Conservation (phyloP, 2,113 vertebrate species). For the Pionites leucogaster region DNA sequence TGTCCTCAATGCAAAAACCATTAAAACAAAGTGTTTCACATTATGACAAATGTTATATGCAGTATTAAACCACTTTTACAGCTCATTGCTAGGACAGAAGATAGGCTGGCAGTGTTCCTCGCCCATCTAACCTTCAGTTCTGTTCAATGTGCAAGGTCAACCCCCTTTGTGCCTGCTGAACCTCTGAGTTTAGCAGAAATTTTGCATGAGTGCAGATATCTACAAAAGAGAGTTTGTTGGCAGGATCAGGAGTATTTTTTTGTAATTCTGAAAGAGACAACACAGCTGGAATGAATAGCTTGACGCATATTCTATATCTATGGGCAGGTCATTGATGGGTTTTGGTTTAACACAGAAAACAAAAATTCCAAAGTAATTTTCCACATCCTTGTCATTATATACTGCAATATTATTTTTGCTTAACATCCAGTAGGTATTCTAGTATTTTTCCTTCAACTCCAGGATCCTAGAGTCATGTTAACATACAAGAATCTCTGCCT, state of each 20-base stretch:
- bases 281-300: background rate
- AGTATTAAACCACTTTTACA: background rate
- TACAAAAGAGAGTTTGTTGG: background rate
- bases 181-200: background rate
- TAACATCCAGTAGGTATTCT: background rate
- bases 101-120: background rate
- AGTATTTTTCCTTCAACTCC: background rate
- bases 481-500: background rate
- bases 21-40: background rate
- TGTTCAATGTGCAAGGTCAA: background rate
- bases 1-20: background rate
- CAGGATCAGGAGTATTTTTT: background rate
- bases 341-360: background rate
- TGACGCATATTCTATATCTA: background rate
- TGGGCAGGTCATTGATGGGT: fast-evolving
- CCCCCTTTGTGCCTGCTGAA: background rate
- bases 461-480: background rate
- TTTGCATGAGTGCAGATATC: background rate
- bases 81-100: background rate
- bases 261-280: background rate
- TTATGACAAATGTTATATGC: background rate
- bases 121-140: background rate
- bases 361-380: background rate
- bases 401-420: background rate
- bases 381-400: background rate